Evolutionary conservation across 2,888 invertebrate genomes (phyloP), one percentile per base, ranked within the genome.

Genomic region (Archips crataeganus): DNA sequence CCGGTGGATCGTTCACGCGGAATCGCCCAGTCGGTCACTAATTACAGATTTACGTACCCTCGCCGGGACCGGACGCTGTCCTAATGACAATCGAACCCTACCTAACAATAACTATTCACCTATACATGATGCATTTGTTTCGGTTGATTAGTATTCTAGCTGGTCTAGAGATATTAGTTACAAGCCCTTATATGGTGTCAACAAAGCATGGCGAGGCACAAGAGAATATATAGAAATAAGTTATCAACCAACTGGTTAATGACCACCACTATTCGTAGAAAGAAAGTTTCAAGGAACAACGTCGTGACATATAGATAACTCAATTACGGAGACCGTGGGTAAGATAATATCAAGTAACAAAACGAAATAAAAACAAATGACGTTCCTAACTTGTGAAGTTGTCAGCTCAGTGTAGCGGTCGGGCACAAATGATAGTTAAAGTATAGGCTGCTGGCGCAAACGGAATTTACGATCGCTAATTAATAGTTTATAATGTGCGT

Each of bases 271-370:
- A 72, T 62, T 59, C 71, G 51, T 59, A 54, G 49, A 74, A 59
- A 74, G 68, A 75, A 60, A 71, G 74, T 79, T 75, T 80, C 80
- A 75, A 72, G 74, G 79, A 82, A 84, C 81, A 82, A 81, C 82
- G 81, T 79, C 80, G 80, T 81, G 83, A 82, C 82, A 81, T 80
- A 80, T 74, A 79, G 80, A 81, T 80, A 75, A 79, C 81, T 78
- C 80, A 80, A 83, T 82, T 84, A 81, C 75, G 75, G 65, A 74
- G 74, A 45, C 79, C 78, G 78, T 75, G 62, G 71, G 57, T 64
- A 39, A 66, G 71, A 71, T 71, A 49, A 32, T 42, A 71, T 71
- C 71, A 71, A 45, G 64, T 64, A 57, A 65, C 63, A 64, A 71
- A 65, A 66, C 36, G 49, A 71, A 60, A 71, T 49, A 65, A 61